Evolutionary conservation across 2,113 vertebrate genomes (phyloP), one percentile per base, ranked within the genome.

Genomic region (Triplophysa tibetana): DNA sequence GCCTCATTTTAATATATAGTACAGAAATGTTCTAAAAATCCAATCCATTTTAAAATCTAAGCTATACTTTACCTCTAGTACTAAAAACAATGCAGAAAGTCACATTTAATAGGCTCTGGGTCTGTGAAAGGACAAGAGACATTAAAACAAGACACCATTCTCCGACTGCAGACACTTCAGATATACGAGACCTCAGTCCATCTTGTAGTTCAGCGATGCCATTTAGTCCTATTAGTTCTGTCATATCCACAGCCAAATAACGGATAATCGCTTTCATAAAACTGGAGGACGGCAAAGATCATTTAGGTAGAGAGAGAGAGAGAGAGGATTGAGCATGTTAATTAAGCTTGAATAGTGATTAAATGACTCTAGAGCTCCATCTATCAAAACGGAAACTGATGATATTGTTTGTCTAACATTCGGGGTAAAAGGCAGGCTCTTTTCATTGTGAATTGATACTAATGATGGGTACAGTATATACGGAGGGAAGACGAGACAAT

Each of bases 291-390:
- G 23, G 70, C 52, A 63, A n/a, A 72, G 69, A 79, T 79, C 73
- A 75, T 75, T 75, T 45, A 23, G 54, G 7, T 6, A 56, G 54
- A 56, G 19, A 33, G 63, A 73, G 77, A 73, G 77, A 78, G 65
- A 86, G 75, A 83, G 80, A 86, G 90, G 88, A 89, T 89, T 83
- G 86, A 88, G 76, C 72, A 72, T 83, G 79, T 81, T 87, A 87
- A 90, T 91, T 90, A 90, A 81, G 84, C 67, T 41, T 70, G 74
- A 50, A 77, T 86, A 82, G 81, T 77, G n/a, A 84, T 85, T 72
- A 66, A 45, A 24, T 56, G 82, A 79, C 86, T 86, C 77, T 78
- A 19, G 33, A 70, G 81, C 70, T 21, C 75, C 62, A 62, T 33
- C 69, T 79, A 82, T 85, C 85, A 65, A 88, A 86, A 85, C 69